Conservation (phyloP, 2,113 vertebrate species). For the Thalassarche chlororhynchos region DNA sequence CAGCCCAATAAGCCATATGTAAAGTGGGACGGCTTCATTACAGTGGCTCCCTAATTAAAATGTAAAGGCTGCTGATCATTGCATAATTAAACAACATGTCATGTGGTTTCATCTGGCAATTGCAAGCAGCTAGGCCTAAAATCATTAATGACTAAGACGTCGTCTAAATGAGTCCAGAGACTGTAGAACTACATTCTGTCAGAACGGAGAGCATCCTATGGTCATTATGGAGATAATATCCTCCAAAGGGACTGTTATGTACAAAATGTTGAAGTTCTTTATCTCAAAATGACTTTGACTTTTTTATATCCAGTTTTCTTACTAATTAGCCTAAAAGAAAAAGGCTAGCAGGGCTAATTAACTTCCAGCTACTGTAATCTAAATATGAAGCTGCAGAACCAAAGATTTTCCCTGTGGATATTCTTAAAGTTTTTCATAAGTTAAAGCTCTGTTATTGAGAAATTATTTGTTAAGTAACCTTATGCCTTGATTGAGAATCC, state of each 20-base stretch:
- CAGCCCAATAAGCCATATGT: slow-evolving; percentile 39
- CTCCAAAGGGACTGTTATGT: slow-evolving; percentile 51
- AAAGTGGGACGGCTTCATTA: slow-evolving; percentile 73
- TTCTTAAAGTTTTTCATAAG: not conserved
- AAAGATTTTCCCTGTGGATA: slow-evolving; percentile 35
- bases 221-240: slow-evolving; percentile 66
- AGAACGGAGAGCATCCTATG: slow-evolving; percentile 18
- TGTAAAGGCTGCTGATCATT: slow-evolving; percentile 79
- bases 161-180: slow-evolving; percentile 55
- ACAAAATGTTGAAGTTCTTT: slow-evolving; percentile 30
- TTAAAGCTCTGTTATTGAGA: slow-evolving; percentile 24
- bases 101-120: slow-evolving; percentile 57
- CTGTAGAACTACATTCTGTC: slow-evolving; percentile 13
- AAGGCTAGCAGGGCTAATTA: slow-evolving; percentile 73
- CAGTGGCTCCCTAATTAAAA: slow-evolving; percentile 79
- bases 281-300: slow-evolving; percentile 59
- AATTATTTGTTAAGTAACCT: slow-evolving; percentile 18
- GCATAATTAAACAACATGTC: slow-evolving; percentile 79
- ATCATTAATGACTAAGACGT: slow-evolving; percentile 36
- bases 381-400: slow-evolving; percentile 46
- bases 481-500: not conserved
- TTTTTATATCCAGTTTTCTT: slow-evolving; percentile 64
- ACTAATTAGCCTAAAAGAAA: slow-evolving; percentile 75
- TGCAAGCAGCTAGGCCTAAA: slow-evolving; percentile 37
- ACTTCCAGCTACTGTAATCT: slow-evolving; percentile 61